Conservation (phyloP, 2,888 invertebrate species). For the Perithous albicinctus region DNA sequence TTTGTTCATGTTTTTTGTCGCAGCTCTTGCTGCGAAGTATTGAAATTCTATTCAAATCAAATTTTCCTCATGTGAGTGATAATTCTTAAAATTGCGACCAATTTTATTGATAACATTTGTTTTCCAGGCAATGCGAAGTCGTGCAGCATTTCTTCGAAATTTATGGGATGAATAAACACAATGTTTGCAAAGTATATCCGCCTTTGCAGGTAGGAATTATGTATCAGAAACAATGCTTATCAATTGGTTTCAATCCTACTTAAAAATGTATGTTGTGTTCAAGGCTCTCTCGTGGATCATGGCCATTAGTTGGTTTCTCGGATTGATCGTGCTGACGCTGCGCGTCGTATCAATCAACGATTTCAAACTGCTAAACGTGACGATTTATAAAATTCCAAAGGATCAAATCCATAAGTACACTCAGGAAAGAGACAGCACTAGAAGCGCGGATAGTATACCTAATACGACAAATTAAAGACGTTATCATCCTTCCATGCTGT, state of each 20-base stretch:
- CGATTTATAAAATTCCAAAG: conserved; percentile 68
- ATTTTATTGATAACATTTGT: conserved; percentile 19
- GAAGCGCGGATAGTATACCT: conserved; percentile 48
- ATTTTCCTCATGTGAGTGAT: too few species aligned
- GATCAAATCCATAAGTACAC: conserved; percentile 14
- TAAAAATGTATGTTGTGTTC: conserved; percentile 26
- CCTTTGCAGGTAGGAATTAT: conserved; percentile 67
- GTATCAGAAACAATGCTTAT: not conserved
- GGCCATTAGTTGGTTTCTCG: conserved; percentile 73
- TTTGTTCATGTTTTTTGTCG: too few species aligned
- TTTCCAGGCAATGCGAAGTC: conserved; percentile 72
- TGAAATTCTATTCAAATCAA: too few species aligned
- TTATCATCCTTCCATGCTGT: too few species aligned
- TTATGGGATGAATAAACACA: conserved; percentile 48
- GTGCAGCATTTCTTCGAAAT: conserved; percentile 65
- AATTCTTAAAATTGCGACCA: not conserved
- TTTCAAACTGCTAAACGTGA: conserved; percentile 73
- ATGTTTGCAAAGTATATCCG: conserved; percentile 67
- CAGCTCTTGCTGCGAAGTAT: too few species aligned
- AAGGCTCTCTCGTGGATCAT: conserved; percentile 73
- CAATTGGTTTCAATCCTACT: not conserved
- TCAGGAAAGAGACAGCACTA: not conserved
- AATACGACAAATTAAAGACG: not conserved
- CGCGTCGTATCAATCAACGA: conserved; percentile 70
- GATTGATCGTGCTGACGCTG: conserved; percentile 69